Evolutionary conservation across 2,113 vertebrate genomes (phyloP), one percentile per base, ranked within the genome.

Genomic region (Ornithorhynchus anatinus): DNA sequence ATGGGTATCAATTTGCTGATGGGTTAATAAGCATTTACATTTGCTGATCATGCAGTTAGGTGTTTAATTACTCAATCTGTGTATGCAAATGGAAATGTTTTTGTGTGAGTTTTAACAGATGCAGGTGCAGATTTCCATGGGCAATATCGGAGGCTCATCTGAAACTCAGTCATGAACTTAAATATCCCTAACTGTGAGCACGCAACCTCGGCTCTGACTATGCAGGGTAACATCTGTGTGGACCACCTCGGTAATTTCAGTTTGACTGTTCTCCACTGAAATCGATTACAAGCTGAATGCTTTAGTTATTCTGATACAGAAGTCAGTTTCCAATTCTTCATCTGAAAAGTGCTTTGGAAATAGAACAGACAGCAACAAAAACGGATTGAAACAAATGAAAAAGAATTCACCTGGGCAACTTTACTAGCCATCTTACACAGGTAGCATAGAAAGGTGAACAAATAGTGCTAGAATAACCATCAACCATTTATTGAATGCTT

Each of bases 21-120:
- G 50, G 54, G 13, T 20, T 81, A 61, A 69, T 50, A 48, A 75
- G 54, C 66, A 53, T 42, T 68, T 68, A 42, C 38, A 4, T 60
- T 63, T 60, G 39, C 59, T 69, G 39, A 48, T 62, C 78, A 29
- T 45, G 17, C 33, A 50, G 44, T 61, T 68, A 69, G 59, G 35
- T 58, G 23, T 36, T 45, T 75, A 54, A 58, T 78, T 65, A 44
- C 54, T 72, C 62, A 67, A 60, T 59, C 38, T 71, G 61, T 42
- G 22, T 8, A 14, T 38, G 74, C 59, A 53, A 61, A 69, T 61
- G 23, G 29, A 12, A 50, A 22, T 52, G 5, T 0, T 31, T 58
- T n/a, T n/a, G n/a, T 33, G 38, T 11, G 3, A 50, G 25, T 13
- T 22, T 50, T 54, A 67, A 60, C 39, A 23, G n/a, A 27, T 27